Evolutionary conservation across 2,113 vertebrate genomes (phyloP).

Genomic region (human (Homo sapiens)): DNA sequence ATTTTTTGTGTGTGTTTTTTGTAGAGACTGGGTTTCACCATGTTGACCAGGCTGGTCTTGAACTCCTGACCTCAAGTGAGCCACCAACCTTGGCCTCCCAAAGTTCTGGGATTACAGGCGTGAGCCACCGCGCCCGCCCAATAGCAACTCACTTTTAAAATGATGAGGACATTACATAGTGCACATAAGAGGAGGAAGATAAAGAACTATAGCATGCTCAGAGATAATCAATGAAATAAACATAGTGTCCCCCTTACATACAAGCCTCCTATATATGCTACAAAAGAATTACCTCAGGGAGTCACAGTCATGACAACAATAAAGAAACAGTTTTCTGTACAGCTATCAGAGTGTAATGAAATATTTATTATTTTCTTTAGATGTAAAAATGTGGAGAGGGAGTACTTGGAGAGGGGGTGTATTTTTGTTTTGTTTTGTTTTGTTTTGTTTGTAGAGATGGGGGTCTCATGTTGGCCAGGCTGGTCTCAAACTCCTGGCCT

Average conservation of each 20-base stretch:
- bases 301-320: too few species aligned
- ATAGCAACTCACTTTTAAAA: neutral
- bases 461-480: neutral
- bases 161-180: neutral
- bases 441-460: neutral
- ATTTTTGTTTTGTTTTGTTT: too few species aligned
- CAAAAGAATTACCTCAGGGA: neutral
- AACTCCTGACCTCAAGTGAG: too few species aligned
- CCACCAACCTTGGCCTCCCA: too few species aligned
- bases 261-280: neutral
- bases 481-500: neutral
- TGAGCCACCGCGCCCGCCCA: accelerated
- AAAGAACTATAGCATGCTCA: neutral
- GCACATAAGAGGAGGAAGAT: neutral
- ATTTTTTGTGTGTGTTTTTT: too few species aligned
- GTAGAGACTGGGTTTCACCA: too few species aligned
- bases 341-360: neutral
- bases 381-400: neutral
- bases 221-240: neutral
- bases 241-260: neutral
- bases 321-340: neutral
- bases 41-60: too few species aligned
- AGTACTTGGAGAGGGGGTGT: too few species aligned
- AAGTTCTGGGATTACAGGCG: too few species aligned
- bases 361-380: neutral